These are phyloP conservation scores for Hyaena hyaena DNA, from an alignment of 2,113 vertebrate genomes.

Conservation along the genomic window DNA sequence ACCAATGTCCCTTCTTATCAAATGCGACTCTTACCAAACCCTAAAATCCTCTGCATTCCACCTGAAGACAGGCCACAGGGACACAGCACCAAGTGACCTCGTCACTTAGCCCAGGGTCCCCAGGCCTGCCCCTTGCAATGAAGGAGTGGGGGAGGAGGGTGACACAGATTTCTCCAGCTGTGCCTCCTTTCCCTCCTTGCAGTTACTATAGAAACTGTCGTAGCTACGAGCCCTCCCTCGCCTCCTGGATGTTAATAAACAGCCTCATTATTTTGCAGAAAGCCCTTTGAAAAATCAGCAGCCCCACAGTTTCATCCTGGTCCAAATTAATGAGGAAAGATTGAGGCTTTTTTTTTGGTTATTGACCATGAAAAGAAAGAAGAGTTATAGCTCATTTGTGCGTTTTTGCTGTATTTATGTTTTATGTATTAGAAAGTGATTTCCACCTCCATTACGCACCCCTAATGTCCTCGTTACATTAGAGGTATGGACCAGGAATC, in stretches of 20 bases:
- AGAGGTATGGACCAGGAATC: constrained; percentile 58
- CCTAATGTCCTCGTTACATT: constrained; percentile 77
- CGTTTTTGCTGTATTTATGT: constrained; percentile 81
- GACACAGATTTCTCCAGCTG: not conserved
- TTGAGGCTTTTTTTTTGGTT: constrained; percentile 71
- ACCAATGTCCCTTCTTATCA: not conserved
- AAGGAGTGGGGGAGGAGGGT: not conserved
- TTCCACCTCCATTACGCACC: constrained; percentile 75
- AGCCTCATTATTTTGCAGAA: constrained; percentile 86
- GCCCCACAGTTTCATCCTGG: constrained; percentile 67
- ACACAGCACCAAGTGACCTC: fast-evolving
- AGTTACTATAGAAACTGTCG: constrained; percentile 85
- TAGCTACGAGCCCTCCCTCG: constrained; percentile 68
- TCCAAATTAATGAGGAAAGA: constrained; percentile 83
- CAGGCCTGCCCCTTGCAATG: fast-evolving
- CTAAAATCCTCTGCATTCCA: fast-evolving
- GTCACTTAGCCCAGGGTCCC: not conserved
- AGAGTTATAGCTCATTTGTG: constrained; percentile 84
- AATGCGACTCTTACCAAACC: not conserved
- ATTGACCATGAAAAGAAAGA: constrained; percentile 62
- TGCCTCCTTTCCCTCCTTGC: constrained; percentile 21
- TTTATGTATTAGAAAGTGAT: constrained; percentile 81
- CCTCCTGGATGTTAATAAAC: constrained; percentile 85
- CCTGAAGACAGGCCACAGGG: not conserved
- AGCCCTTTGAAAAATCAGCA: constrained; percentile 82